Evolutionary conservation across 2,888 invertebrate species (phyloP), one percentile per base, ranked within the genome.

Genomic region (Pseudococcus longispinus): DNA sequence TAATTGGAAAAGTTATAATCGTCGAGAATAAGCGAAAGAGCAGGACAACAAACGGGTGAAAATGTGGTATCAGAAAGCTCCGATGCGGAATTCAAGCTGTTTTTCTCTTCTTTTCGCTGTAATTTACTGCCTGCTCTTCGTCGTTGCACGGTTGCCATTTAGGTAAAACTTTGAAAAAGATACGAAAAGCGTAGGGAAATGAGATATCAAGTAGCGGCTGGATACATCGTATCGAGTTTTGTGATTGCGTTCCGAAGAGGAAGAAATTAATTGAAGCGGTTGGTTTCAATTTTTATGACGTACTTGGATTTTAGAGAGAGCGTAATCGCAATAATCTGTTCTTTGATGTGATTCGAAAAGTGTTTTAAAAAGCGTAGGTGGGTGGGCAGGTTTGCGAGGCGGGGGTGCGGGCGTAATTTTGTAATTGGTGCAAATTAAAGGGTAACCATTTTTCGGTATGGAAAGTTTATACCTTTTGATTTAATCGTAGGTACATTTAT

Each of bases 221-320:
- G 84, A 55, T 83, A 83, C 86, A 80, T 86, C 86, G 86, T 86
- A 86, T 86, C 86, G 55, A 86, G 86, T 86, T 86, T 86, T 86
- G 77, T 86, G 80, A 86, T 86, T 77, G 86, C 74, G 86, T 86
- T 86, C 55, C 80, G 86, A 86, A 86, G 86, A 86, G 86, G 86
- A 86, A 86, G 86, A 86, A 86, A 86, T 86, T 86, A 86, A 86
- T 86, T 86, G 86, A 86, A 86, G 74, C 77, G 74, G 80, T 74
- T 86, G 74, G 80, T 74, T 86, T 86, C 86, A 86, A 80, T 86
- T 86, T 86, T 86, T 86, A 86, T 32, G 80, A 80, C 77, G 86
- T 86, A 86, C 74, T 86, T 80, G 70, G 77, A 86, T 86, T 86
- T 80, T 32, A 20, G 13, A 51, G 84, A 51, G 84, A 65, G 60